Base-by-base conservation (phyloP, 2,113 vertebrate species). In the Panthera uncia region DNA sequence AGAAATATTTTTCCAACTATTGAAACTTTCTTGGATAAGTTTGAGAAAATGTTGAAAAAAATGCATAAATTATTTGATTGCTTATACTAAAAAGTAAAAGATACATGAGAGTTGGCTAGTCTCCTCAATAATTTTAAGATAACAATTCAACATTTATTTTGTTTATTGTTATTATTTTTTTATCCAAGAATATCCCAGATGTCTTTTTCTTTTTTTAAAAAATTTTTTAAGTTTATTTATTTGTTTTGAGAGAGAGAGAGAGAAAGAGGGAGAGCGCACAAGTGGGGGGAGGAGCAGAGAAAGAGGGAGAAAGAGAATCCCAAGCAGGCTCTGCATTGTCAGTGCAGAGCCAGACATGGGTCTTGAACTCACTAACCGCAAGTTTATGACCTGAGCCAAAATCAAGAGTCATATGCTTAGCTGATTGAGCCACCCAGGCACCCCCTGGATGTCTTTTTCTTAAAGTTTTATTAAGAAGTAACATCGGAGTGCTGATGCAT, bases 1-100 rank as follows among this genome's bases (percentile, higher is more conserved):
- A 94, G 5, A 93, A 94, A 91, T 73, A 82, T 82, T 94, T 96
- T 97, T 95, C 31, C 52, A 91, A 68, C 3, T 78, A 84, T 36
- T 41, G 76, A 95, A 96, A 71, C 8, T 89, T 91, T 76, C 69
- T 93, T 85, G 57, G 31, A 36, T 91, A 73, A 55, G 8, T 89
- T 89, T 94, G 50, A 95, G 79, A 80, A 97, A 95, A 85, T 92
- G 16, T 73, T 90, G 66, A 78, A 90, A 95, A 95, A 95, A 96
- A 93, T 61, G 12, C 23, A 33, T 36, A 65, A 90, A 87, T 92
- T 66, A 93, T 50, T 74, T 66, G 50, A 73, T 66, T 89, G 19
- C 6, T 83, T 93, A 10, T 66, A 87, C 36, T 45, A 45, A 45
- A 45, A 45, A 45, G 36, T 41, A 66, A 52, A 73, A 93, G 8